These are phyloP conservation scores for Erpetoichthys calabaricus DNA, from an alignment of 2,797 vertebrate species.

Conservation along the genomic window DNA sequence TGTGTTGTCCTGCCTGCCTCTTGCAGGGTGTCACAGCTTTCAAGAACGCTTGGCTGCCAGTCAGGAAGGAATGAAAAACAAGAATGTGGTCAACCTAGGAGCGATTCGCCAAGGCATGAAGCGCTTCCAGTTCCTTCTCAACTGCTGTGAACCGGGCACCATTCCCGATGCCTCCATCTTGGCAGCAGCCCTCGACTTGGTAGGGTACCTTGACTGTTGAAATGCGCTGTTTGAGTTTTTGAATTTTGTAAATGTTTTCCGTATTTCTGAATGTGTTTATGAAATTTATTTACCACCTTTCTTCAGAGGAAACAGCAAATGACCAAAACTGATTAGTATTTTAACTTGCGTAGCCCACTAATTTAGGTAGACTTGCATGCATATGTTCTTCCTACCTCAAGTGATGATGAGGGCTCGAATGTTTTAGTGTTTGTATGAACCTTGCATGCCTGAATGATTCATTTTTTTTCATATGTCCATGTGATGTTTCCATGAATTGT, in stretches of 20 bases:
- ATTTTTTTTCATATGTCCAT: too few species aligned
- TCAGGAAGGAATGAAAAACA: slow-evolving; percentile 87
- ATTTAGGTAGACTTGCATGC: too few species aligned
- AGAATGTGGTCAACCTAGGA: slow-evolving; percentile 88
- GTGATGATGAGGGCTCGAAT: too few species aligned
- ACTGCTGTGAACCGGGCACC: slow-evolving; percentile 94
- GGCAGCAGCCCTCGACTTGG: slow-evolving; percentile 88
- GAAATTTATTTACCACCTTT: too few species aligned
- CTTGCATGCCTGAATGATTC: too few species aligned
- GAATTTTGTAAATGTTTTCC: neutral
- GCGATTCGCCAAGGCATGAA: slow-evolving; percentile 98
- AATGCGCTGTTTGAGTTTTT: neutral
- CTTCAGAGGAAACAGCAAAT: too few species aligned
- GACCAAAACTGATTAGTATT: too few species aligned
- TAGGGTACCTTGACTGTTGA: slow-evolving; percentile 31
- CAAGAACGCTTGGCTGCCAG: slow-evolving; percentile 79
- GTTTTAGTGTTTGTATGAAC: too few species aligned
- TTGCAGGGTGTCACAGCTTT: slow-evolving; percentile 79
- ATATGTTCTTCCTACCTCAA: too few species aligned
- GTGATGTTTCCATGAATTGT: too few species aligned
- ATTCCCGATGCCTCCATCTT: slow-evolving; percentile 94
- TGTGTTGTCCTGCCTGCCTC: slow-evolving; percentile 14
- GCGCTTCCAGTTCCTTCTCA: slow-evolving; percentile 92
- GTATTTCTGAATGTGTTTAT: too few species aligned
- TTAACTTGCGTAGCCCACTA: too few species aligned